Conservation (phyloP, 2,797 vertebrate species). For the Phrynocephalus guinanensis region DNA sequence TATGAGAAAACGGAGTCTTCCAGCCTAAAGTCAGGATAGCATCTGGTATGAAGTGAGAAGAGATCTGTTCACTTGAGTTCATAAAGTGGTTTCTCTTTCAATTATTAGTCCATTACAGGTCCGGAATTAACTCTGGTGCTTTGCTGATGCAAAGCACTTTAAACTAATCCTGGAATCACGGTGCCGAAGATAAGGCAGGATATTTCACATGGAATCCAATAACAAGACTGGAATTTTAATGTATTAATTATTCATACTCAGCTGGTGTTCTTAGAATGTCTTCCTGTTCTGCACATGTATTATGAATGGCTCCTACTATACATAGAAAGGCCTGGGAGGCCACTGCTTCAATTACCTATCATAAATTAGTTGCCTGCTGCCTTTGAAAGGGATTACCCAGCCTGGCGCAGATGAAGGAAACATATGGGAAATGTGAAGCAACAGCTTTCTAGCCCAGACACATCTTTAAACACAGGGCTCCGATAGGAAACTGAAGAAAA, state of each 20-base stretch:
- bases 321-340: background rate
- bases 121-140: background rate
- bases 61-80: background rate
- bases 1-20: background rate
- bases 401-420: conserved; percentile 9
- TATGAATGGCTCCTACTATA: conserved; percentile 30
- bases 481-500: conserved; percentile 10
- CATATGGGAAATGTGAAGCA: conserved; percentile 25
- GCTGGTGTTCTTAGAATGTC: conserved; percentile 43
- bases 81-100: background rate
- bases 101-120: background rate
- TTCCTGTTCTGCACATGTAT: conserved; percentile 25
- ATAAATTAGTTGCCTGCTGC: conserved; percentile 19
- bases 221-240: conserved; percentile 28
- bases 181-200: conserved; percentile 15
- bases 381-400: conserved; percentile 13
- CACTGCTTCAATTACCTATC: background rate
- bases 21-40: background rate
- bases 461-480: background rate
- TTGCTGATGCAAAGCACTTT: background rate
- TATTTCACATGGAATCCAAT: conserved; percentile 18
- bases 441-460: background rate
- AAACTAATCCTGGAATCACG: conserved; percentile 6
- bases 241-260: conserved; percentile 32
- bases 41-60: background rate